Conservation (phyloP, 2,888 invertebrate genomes). For the Yponomeuta cagnagella region DNA sequence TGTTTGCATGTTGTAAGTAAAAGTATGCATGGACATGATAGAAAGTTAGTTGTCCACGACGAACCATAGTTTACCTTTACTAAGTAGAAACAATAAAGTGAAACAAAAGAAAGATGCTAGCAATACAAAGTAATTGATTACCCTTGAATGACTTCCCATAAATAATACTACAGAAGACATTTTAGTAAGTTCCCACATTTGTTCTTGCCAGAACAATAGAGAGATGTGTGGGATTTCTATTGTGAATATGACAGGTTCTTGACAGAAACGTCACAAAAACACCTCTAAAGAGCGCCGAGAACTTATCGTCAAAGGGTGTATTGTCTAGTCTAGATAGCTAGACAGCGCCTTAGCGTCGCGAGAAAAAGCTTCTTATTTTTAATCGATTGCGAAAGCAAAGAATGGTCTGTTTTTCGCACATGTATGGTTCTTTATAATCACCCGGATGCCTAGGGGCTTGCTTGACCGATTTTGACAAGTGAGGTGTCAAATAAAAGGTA, state of each 20-base stretch:
- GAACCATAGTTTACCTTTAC: not conserved
- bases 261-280: not conserved
- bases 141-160: conserved; percentile 5
- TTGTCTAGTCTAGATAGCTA: not conserved
- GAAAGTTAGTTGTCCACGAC: not conserved
- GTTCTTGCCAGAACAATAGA: conserved; percentile 38
- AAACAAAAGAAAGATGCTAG: conserved; percentile 20
- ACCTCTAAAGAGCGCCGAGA: conserved; percentile 24
- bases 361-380: not conserved
- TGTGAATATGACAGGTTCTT: conserved; percentile 12
- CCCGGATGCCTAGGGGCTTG: too few species aligned
- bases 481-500: too few species aligned
- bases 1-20: not conserved
- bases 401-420: not conserved
- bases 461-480: too few species aligned
- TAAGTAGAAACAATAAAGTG: not conserved
- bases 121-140: conserved; percentile 21
- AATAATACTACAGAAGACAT: conserved; percentile 16
- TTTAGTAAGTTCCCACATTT: conserved; percentile 21
- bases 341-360: not conserved
- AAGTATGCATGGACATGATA: conserved; percentile 20
- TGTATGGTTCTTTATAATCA: too few species aligned
- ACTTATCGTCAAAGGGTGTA: not conserved
- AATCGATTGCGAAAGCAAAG: not conserved
- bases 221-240: conserved; percentile 35